Conservation (phyloP, 1,140 invertebrate genomes). For the Paraescarpia echinospica region DNA sequence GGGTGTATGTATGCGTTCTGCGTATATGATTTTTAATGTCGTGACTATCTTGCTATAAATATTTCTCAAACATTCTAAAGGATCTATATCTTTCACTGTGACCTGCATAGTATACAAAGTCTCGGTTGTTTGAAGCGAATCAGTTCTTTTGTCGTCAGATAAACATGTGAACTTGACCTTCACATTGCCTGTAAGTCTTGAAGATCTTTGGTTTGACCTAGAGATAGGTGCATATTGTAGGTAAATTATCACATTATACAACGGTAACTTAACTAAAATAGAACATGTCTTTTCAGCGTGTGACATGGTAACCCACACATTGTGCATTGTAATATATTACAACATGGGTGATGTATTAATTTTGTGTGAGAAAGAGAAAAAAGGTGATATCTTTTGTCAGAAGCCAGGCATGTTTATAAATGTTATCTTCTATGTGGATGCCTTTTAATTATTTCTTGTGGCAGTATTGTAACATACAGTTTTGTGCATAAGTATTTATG, state of each 20-base stretch:
- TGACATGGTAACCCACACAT: background rate
- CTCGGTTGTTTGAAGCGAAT: background rate
- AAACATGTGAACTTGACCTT: background rate
- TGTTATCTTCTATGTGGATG: background rate
- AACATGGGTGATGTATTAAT: background rate
- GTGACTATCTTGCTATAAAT: background rate
- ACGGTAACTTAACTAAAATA: background rate
- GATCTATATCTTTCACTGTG: background rate
- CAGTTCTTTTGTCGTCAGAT: background rate
- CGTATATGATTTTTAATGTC: background rate
- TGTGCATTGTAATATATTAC: background rate
- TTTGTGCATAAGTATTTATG: background rate
- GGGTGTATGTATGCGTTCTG: background rate
- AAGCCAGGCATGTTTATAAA: background rate
- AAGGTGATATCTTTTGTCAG: background rate
- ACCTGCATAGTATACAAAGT: background rate
- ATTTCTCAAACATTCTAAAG: background rate
- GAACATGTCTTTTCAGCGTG: background rate
- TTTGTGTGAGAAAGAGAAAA: background rate
- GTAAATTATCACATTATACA: background rate
- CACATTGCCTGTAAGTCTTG: background rate
- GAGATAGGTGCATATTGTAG: background rate
- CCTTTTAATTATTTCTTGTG: background rate
- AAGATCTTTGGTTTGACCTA: background rate
- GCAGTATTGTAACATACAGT: background rate